Conservation (phyloP, 2,888 invertebrate genomes). For the Apamea epomidion region DNA sequence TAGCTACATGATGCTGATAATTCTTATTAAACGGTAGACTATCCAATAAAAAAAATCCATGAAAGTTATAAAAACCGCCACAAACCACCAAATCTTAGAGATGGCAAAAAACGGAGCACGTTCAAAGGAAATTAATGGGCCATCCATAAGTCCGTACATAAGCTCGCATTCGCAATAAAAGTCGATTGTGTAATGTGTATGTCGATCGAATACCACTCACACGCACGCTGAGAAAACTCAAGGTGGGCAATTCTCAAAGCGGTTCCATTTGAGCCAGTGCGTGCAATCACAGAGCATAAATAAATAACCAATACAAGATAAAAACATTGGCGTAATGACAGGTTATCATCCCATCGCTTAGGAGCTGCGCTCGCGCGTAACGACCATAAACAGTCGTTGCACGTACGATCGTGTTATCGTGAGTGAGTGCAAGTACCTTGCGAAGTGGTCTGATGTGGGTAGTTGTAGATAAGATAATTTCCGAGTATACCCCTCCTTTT, state of each 20-base stretch:
- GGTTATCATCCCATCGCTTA: conserved; percentile 47
- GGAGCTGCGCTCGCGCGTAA: conserved; percentile 46
- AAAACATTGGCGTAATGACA: conserved; percentile 57
- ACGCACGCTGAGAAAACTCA: conserved; percentile 39
- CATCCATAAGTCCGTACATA: background rate
- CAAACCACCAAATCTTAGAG: background rate
- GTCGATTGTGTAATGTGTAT: background rate
- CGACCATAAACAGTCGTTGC: conserved; percentile 27
- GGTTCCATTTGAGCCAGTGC: conserved; percentile 39
- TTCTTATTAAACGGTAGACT: no score
- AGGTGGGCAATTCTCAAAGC: conserved; percentile 40
- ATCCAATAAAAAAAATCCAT: no score
- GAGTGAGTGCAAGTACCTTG: conserved; percentile 19
- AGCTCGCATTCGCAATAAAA: conserved; percentile 14
- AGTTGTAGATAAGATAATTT: conserved; percentile 22
- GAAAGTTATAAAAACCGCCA: no score
- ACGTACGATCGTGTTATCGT: conserved; percentile 10
- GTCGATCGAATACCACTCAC: conserved; percentile 7
- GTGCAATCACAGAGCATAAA: conserved; percentile 42
- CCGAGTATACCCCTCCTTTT: background rate
- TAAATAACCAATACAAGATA: conserved; percentile 51
- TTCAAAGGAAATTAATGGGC: background rate
- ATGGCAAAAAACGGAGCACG: background rate
- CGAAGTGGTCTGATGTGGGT: conserved; percentile 21
- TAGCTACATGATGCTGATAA: background rate